Evolutionary conservation across 2,888 invertebrate species (phyloP), one percentile per base, ranked within the genome.

Genomic region (Brenthis ino): DNA sequence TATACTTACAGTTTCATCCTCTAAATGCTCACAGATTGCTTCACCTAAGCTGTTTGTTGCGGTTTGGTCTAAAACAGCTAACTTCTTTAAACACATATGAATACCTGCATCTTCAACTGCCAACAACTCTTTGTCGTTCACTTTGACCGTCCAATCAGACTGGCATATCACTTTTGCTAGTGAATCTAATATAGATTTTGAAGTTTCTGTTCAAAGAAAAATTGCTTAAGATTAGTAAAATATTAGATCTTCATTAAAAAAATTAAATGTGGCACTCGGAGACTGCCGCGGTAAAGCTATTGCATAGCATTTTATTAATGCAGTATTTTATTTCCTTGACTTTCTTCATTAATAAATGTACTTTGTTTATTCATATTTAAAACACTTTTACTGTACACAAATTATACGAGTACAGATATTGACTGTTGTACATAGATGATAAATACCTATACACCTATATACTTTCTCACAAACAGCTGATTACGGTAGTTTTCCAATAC

Each of bases 91-190:
- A 70, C 95, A 94, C 93, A 96, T 95, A 85, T 97, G 96, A 69
- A 96, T 89, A 12, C 96, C 97, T 0, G 96, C 90, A 79, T 96
- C 95, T 86, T 97, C 97, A 14, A 97, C 93, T 0, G 95, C 95
- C 12, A 87, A 76, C 8, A 89, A 76, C 24, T 93, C 87, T 58
- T 87, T 85, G 12, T 87, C 89, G 28, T 93, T 90, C 20, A 86
- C 84, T 54, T 84, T 86, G 6, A 96, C 86, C n/a, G 81, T 91
- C 94, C 95, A 95, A 51, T 95, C 91, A 0, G 87, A 72, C 8
- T 82, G 79, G 77, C 91, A 89, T 55, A 93, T 89, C 2, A 82
- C 87, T 65, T 82, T 79, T 0, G 89, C 86, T 54, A 93, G 74
- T 0, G 87, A 80, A 57, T 84, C 77, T 28, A 89, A 60, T 8